These are phyloP conservation scores for Ferrisia virgata DNA, from an alignment of 2,888 invertebrate genomes.

Conservation along the genomic window DNA sequence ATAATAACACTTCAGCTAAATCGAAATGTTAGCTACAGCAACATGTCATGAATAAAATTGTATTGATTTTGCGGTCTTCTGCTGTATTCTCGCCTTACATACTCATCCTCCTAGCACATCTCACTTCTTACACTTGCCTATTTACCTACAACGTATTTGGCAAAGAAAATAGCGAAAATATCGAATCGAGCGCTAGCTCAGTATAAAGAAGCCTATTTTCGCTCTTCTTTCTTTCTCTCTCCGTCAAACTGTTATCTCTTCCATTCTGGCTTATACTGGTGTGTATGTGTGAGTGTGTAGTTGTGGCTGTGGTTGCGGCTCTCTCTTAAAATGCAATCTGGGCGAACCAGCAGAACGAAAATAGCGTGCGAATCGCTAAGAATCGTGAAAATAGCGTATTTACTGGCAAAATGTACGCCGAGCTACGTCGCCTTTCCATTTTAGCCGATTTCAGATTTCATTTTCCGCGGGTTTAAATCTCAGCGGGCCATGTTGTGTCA, in stretches of 20 bases:
- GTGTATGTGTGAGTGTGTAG: background rate
- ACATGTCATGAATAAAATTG: background rate
- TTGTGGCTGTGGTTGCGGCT: background rate
- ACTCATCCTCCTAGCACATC: too few relatives aligned
- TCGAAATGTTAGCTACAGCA: background rate
- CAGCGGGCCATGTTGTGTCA: constrained; percentile 48
- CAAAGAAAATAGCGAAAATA: too few relatives aligned
- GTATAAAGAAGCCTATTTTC: too few relatives aligned
- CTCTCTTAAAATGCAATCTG: constrained; percentile 7
- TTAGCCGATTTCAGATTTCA: constrained; percentile 41
- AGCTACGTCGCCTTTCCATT: background rate
- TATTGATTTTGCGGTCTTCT: constrained; percentile 3
- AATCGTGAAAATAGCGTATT: constrained; percentile 42
- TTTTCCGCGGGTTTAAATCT: constrained; percentile 46
- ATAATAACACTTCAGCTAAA: background rate
- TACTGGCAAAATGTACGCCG: constrained; percentile 22
- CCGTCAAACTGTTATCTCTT: too few relatives aligned
- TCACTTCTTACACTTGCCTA: too few relatives aligned
- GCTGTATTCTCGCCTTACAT: too few relatives aligned
- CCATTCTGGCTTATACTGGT: background rate
- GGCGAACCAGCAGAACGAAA: background rate
- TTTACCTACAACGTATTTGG: too few relatives aligned
- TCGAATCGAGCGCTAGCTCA: too few relatives aligned
- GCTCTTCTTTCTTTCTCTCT: too few relatives aligned
- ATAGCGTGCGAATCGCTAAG: constrained; percentile 32